Evolutionary conservation across 2,113 vertebrate species (phyloP).

Genomic region (Dissostichus mawsoni): DNA sequence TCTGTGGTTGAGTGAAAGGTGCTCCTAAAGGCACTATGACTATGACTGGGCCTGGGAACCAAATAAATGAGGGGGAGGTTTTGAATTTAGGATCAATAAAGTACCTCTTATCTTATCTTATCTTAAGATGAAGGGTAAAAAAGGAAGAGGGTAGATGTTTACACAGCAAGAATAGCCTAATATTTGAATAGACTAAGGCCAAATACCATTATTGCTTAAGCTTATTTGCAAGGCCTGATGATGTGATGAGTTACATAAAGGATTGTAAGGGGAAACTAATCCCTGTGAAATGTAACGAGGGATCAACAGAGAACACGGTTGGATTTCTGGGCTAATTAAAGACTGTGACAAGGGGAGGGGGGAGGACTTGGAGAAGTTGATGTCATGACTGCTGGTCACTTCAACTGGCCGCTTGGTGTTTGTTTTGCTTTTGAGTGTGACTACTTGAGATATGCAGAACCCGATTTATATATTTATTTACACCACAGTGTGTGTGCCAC

Average conservation of each 20-base stretch:
- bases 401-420: constrained; percentile 7
- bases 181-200: background rate
- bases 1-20: constrained; percentile 19
- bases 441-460: background rate
- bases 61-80: constrained; percentile 1
- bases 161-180: background rate
- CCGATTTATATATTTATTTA: background rate
- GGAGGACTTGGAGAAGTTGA: background rate
- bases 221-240: constrained; percentile 11
- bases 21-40: background rate
- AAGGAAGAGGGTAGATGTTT: constrained; percentile 11
- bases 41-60: background rate
- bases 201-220: constrained; percentile 2
- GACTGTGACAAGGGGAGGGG: constrained; percentile 51
- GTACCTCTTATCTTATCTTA: too few relatives aligned
- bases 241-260: constrained; percentile 49
- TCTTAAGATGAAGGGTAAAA: background rate
- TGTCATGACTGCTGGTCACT: constrained; percentile 12
- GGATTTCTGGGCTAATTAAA: constrained; percentile 65
- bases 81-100: background rate
- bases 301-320: constrained; percentile 43
- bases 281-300: constrained; percentile 67
- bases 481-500: constrained; percentile 6
- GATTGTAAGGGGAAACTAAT: constrained; percentile 47
- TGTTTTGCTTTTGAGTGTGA: background rate